Base-by-base conservation (phyloP, 2,888 invertebrate species). In the Aphelenchoides bicaudatus region DNA sequence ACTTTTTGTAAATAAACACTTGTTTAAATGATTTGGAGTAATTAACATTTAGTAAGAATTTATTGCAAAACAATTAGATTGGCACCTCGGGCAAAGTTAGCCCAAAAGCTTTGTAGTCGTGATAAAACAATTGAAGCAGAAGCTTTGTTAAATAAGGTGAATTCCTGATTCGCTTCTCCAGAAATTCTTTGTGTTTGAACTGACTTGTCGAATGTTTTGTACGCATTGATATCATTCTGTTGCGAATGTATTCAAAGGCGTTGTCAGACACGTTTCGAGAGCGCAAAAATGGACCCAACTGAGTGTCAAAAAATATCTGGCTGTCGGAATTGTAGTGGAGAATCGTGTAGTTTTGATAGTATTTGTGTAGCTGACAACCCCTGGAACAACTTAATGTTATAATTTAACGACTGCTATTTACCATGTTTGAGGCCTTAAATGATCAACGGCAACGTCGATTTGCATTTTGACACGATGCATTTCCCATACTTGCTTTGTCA, bases 321-420 rank as follows among this genome's bases (percentile, higher is more conserved):
- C 43, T 43, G 23, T 43, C 25, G 8, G 43, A 43, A 6, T 6
- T 8, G 43, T 43, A 43, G 43, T 25, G 43, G 16, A 43, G 43
- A n/a, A 43, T 19, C 43, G 43, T 43, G 43, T 43, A 43, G 23
- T 43, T 43, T 25, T 19, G 25, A 6, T 8, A 25, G 8, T 19
- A 21, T 43, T 43, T 21, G 21, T 43, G 16, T 25, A 43, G 8
- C 10, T 43, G 10, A 25, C 43, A 43, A 6, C 25, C 21, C 43
- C 43, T 43, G 23, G n/a, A 43, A n/a, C n/a, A n/a, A n/a, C n/a
- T n/a, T n/a, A n/a, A n/a, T n/a, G n/a, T n/a, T n/a, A n/a, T n/a
- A n/a, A n/a, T n/a, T n/a, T n/a, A n/a, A n/a, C n/a, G n/a, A n/a
- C n/a, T n/a, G n/a, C n/a, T n/a, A n/a, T n/a, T n/a, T n/a, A n/a